phyloP scores from a whole-genome alignment of 2,113 vertebrate genomes.

The Coptodon bakossiorum region DNA sequence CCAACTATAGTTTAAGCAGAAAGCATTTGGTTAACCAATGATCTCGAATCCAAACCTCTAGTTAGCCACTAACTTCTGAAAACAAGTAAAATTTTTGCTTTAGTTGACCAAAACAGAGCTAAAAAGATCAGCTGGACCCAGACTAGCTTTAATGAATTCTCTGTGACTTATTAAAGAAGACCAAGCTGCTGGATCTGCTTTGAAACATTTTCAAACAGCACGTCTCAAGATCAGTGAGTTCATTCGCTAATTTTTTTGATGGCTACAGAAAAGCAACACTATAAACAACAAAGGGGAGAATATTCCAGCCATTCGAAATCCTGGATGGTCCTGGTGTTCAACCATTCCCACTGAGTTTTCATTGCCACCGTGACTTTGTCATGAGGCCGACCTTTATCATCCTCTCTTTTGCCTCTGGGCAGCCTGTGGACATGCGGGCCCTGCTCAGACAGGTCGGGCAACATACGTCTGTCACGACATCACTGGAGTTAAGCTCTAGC shows the following conservation, averaged over 20 bases:
- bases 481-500: neutral
- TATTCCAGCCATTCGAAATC: neutral
- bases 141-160: neutral
- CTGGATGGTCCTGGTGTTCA: neutral
- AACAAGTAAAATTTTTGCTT: neutral
- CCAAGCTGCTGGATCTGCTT: neutral
- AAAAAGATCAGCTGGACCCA: neutral
- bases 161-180: neutral
- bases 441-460: conserved; percentile 61
- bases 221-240: accelerated
- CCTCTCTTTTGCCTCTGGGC: conserved; percentile 7
- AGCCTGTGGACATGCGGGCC: conserved; percentile 17
- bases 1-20: neutral
- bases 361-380: conserved; percentile 14
- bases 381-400: conserved; percentile 9
- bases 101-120: accelerated
- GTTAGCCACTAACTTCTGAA: neutral
- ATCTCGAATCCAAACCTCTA: accelerated
- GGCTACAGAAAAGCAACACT: neutral
- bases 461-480: conserved; percentile 49
- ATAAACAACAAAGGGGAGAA: neutral
- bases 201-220: neutral
- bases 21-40: neutral
- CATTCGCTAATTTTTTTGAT: accelerated
- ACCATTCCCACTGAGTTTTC: neutral